phyloP scores from a whole-genome alignment of 2,113 vertebrate genomes.

The Boleophthalmus pectinirostris region DNA sequence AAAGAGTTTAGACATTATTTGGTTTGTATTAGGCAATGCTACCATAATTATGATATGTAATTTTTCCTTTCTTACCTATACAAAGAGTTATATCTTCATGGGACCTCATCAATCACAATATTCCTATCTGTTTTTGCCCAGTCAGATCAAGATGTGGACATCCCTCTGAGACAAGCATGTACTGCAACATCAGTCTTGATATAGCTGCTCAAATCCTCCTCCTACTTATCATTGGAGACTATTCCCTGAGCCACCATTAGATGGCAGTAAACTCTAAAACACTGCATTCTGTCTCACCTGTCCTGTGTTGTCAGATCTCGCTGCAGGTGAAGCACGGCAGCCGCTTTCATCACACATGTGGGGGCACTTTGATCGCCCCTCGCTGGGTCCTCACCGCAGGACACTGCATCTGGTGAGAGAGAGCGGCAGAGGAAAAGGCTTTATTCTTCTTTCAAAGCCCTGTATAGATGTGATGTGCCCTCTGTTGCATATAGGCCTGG shows the following conservation, averaged over 20 bases:
- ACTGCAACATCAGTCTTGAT: neutral
- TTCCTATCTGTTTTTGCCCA: no score
- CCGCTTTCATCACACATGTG: slow-evolving; percentile 72
- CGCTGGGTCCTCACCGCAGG: slow-evolving; percentile 76
- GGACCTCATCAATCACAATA: no score
- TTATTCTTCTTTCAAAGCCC: neutral
- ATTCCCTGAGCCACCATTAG: neutral
- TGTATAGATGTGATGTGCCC: neutral
- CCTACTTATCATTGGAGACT: neutral
- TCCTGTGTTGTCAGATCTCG: slow-evolving; percentile 61
- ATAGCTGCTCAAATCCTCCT: no score
- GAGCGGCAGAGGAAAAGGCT: neutral
- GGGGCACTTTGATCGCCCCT: slow-evolving; percentile 71
- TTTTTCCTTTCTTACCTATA: no score
- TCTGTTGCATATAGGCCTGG: slow-evolving; percentile 51
- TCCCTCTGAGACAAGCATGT: neutral
- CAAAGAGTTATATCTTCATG: no score
- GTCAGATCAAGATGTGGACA: no score
- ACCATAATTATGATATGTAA: no score
- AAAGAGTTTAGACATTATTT: no score
- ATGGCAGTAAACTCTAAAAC: neutral
- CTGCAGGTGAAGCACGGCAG: slow-evolving; percentile 70
- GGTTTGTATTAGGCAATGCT: no score
- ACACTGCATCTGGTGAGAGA: slow-evolving; percentile 75
- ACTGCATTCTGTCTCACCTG: neutral